Evolutionary conservation across 2,888 invertebrate genomes (phyloP), one percentile per base, ranked within the genome.

Genomic region (Drosophila eohydei): DNA sequence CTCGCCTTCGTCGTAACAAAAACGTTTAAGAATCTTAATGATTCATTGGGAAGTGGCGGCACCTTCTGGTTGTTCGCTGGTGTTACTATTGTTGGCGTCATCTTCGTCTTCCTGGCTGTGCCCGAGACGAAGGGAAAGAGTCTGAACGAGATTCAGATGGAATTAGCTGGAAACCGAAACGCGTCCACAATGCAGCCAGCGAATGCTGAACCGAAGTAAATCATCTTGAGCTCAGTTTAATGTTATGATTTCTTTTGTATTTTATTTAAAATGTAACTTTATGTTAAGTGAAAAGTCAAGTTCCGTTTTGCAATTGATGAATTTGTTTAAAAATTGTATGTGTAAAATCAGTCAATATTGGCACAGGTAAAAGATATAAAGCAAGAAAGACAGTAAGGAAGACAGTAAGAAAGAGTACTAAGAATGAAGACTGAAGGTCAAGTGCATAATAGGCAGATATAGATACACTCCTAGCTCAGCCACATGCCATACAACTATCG

Each of bases 1-100:
- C 93, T 96, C 81, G 96, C 96, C 48, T 97, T 97, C 91, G 88
- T 97, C 0, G 95, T 97, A 0, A 97, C 97, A 0, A 96, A 95
- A 85, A 95, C 95, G 32, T 97, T 96, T 81, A 92, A 93, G 41
- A 94, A 95, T 32, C 83, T 97, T 58, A 94, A 94, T 50, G 60
- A 71, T 0, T 90, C 93, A 0, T 93, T 96, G 30, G 95, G 95
- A 0, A 90, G 93, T 1, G 95, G 95, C 41, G 94, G 94, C 71
- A 95, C 96, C 34, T 97, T 96, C 92, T 97, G 96, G 95, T 91
- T 96, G 44, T 97, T 97, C 88, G 94, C 95, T 1, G 94, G 93
- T 1, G 93, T 96, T 36, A 96, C 96, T 86, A 86, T 94, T 0
- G 4, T 95, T 0, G 96, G 95, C 0, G 94, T 94, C 38, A 74